phyloP scores from a whole-genome alignment of 2,113 vertebrate genomes.

The Piaya cayana region DNA sequence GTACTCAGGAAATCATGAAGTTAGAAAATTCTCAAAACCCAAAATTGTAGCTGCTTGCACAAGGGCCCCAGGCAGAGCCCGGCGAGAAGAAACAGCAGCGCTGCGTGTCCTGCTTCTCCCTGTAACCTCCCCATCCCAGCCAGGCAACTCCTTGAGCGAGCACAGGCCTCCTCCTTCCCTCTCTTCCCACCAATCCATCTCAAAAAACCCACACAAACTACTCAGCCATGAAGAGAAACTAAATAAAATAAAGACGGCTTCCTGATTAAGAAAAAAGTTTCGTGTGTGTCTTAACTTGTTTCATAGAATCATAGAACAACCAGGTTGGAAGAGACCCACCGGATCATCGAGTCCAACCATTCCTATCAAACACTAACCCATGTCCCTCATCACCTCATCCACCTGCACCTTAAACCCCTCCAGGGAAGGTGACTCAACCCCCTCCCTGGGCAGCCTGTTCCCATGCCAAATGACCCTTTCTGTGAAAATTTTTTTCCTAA shows the following conservation, averaged over 20 bases:
- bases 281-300: background rate
- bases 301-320: too few species aligned
- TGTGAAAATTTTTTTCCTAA: too few species aligned
- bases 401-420: too few species aligned
- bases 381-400: too few species aligned
- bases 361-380: too few species aligned
- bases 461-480: too few species aligned
- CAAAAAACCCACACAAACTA: background rate
- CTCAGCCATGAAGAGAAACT: background rate
- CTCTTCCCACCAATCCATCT: background rate
- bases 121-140: background rate
- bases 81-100: background rate
- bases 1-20: constrained; percentile 27
- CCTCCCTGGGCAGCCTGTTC: background rate
- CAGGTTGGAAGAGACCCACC: too few species aligned
- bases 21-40: background rate
- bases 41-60: background rate
- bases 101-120: background rate
- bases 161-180: background rate
- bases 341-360: too few species aligned
- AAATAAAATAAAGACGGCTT: background rate
- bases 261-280: background rate
- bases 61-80: background rate
- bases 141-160: background rate
- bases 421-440: too few species aligned